phyloP scores from a whole-genome alignment of 2,797 vertebrate genomes.

The Limnodromus scolopaceus region DNA sequence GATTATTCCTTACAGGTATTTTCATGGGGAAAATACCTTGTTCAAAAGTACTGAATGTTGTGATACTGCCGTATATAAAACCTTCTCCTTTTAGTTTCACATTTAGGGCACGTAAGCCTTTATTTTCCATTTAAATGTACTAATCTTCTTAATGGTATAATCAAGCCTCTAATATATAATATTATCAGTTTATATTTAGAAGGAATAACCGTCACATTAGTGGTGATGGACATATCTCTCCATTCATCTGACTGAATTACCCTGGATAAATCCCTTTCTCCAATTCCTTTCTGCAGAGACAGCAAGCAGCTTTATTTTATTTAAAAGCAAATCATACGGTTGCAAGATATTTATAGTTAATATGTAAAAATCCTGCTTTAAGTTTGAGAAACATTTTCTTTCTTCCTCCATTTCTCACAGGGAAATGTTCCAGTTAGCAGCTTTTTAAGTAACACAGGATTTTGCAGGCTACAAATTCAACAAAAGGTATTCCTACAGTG shows the following conservation, averaged over 20 bases:
- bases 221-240: slow-evolving; percentile 55
- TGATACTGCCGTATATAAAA: not conserved
- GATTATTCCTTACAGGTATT: not conserved
- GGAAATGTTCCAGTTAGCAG: not conserved
- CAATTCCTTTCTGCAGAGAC: slow-evolving; percentile 39
- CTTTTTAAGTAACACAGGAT: not conserved
- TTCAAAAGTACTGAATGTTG: not conserved
- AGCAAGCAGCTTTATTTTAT: slow-evolving; percentile 54
- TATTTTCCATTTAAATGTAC: slow-evolving; percentile 51
- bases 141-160: slow-evolving; percentile 70
- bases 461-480: not conserved
- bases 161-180: slow-evolving; percentile 58
- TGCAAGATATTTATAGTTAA: slow-evolving; percentile 57
- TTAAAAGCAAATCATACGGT: slow-evolving; percentile 42
- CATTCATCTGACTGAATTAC: slow-evolving; percentile 63
- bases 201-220: slow-evolving; percentile 40
- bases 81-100: not conserved
- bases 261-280: slow-evolving; percentile 41
- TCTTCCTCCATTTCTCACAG: not conserved
- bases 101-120: slow-evolving; percentile 53
- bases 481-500: not conserved
- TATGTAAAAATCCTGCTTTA: slow-evolving; percentile 36
- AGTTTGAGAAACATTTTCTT: not conserved
- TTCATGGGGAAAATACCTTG: slow-evolving; percentile 2
- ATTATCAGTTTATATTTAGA: slow-evolving; percentile 71